These are phyloP conservation scores for Clivina fossor DNA, from an alignment of 2,888 invertebrate genomes.

Conservation along the genomic window DNA sequence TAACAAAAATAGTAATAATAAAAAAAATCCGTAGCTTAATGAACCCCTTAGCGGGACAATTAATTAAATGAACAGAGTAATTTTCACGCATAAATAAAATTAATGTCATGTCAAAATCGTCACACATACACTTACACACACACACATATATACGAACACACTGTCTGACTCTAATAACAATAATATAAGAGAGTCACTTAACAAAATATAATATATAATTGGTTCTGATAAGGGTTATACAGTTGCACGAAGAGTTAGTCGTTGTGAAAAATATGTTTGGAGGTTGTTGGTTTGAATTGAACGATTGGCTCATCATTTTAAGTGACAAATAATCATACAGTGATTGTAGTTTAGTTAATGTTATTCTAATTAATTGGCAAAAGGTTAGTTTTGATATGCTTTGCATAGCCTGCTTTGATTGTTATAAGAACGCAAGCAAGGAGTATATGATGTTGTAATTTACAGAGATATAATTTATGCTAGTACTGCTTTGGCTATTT, in stretches of 20 bases:
- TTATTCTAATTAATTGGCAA: slow-evolving; percentile 53
- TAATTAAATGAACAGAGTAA: slow-evolving; percentile 34
- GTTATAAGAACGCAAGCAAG: no score
- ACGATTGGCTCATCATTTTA: slow-evolving; percentile 51
- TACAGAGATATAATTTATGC: no score
- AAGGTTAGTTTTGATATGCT: slow-evolving; percentile 52
- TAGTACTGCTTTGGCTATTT: no score
- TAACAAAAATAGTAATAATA: no score
- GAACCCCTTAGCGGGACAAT: no score
- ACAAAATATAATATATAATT: slow-evolving; percentile 54
- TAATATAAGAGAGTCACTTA: slow-evolving; percentile 52
- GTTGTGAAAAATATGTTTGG: no score
- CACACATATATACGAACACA: no score
- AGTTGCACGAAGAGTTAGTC: slow-evolving; percentile 41
- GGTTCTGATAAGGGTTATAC: slow-evolving; percentile 54
- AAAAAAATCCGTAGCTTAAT: no score
- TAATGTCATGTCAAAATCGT: slow-evolving; percentile 38
- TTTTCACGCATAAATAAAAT: slow-evolving; percentile 33
- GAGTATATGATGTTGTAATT: no score
- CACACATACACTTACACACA: no score
- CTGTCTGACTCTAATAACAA: slow-evolving; percentile 52
- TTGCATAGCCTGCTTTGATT: no score
- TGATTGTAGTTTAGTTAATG: slow-evolving; percentile 46
- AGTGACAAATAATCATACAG: slow-evolving; percentile 54
- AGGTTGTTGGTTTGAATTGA: slow-evolving; percentile 40